phyloP scores from a whole-genome alignment of 2,888 invertebrate species.

The Hypolimnas misippus region DNA sequence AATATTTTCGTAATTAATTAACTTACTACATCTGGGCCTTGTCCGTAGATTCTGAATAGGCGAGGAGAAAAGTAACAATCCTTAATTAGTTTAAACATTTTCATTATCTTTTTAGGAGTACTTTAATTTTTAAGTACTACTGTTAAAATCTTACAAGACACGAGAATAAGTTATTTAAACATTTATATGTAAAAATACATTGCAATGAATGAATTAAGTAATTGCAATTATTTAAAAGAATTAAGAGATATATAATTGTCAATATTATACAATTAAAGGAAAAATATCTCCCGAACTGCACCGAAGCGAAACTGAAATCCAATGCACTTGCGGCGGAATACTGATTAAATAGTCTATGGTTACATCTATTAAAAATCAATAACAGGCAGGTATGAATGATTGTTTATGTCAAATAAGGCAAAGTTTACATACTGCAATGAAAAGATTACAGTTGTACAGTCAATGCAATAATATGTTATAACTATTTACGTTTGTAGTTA shows the following conservation, averaged over 20 bases:
- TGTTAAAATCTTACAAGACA: not conserved
- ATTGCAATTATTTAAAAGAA: not conserved
- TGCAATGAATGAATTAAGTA: not conserved
- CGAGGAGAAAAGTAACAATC: constrained; percentile 88
- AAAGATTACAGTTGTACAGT: too few relatives aligned
- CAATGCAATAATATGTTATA: too few relatives aligned
- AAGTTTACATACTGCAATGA: not conserved
- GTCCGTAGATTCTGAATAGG: constrained; percentile 88
- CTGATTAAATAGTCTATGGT: constrained; percentile 5
- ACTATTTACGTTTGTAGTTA: too few relatives aligned
- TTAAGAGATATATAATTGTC: not conserved
- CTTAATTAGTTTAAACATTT: constrained; percentile 79
- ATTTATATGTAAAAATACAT: not conserved
- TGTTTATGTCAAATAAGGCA: not conserved
- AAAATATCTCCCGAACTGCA: not conserved
- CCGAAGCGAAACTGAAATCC: not conserved
- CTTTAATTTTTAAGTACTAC: not conserved
- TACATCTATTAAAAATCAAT: not conserved
- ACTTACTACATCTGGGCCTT: constrained; percentile 60
- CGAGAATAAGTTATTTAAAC: not conserved
- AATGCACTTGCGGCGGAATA: not conserved
- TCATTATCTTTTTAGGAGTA: constrained; percentile 18
- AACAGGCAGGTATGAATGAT: not conserved
- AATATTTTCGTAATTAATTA: not conserved
- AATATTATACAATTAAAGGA: not conserved